These are phyloP conservation scores for Hycleus phaleratus DNA, from an alignment of 1,140 invertebrate genomes.

Conservation along the genomic window DNA sequence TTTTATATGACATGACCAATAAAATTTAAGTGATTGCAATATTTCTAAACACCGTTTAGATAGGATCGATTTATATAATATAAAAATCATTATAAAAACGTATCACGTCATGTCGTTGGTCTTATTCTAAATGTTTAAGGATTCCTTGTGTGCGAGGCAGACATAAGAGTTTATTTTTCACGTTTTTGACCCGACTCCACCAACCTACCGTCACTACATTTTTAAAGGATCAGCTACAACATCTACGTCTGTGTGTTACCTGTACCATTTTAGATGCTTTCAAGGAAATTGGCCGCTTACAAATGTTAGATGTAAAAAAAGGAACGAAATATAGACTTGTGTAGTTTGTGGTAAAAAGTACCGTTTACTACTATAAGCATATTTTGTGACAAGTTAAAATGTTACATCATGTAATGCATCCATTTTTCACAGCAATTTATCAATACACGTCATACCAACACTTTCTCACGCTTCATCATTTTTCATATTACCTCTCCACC, in stretches of 20 bases:
- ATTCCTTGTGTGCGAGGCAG: slow-evolving; percentile 16
- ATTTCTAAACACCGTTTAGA: slow-evolving; percentile 16
- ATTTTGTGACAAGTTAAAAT: slow-evolving; percentile 21
- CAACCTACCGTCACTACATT: slow-evolving; percentile 21
- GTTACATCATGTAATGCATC: slow-evolving; percentile 15
- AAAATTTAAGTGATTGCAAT: slow-evolving; percentile 18
- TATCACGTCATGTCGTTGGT: slow-evolving; percentile 13
- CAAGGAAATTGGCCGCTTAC: slow-evolving; percentile 28
- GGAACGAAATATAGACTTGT: not conserved
- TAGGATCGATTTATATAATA: slow-evolving; percentile 11
- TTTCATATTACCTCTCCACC: slow-evolving; percentile 5
- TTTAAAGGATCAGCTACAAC: slow-evolving; percentile 27
- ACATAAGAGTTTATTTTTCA: slow-evolving; percentile 18
- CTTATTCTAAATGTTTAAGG: slow-evolving; percentile 17
- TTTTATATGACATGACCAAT: slow-evolving; percentile 15
- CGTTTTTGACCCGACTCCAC: slow-evolving; percentile 8
- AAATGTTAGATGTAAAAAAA: slow-evolving; percentile 15
- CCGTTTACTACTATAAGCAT: slow-evolving; percentile 17
- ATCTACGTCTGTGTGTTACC: slow-evolving; percentile 21
- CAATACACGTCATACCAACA: slow-evolving; percentile 16
- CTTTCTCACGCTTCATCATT: slow-evolving; percentile 13
- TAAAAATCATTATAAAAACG: slow-evolving; percentile 4
- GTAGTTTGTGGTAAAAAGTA: not conserved
- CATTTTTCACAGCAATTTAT: slow-evolving; percentile 16
- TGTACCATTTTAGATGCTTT: slow-evolving; percentile 28